A percentile compares a stretch with the other conserved stretches of the same genome.
phyloP scores from a whole-genome alignment of 1,140 invertebrate species.

The Meloidogyne hapla region DNA sequence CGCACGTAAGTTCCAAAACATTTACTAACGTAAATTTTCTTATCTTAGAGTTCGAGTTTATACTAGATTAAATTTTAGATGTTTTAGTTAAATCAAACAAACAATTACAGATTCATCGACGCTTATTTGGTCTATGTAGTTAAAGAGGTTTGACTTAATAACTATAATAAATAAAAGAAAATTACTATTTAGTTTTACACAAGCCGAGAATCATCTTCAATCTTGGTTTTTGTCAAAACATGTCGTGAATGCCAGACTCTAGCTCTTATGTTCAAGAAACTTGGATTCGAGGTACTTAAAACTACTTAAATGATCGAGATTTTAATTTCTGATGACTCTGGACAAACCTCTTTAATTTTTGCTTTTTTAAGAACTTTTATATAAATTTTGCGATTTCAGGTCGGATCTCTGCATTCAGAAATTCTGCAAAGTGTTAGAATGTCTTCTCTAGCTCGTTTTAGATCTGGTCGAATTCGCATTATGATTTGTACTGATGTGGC shows the following conservation, averaged over 20 bases:
- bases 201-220: conserved; percentile 39
- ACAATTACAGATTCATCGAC: conserved; percentile 77
- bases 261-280: conserved; percentile 56
- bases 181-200: conserved; percentile 68
- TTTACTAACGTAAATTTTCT: no score
- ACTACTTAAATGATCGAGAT: no score
- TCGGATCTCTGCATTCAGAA: conserved; percentile 56
- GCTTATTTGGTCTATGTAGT: conserved; percentile 87
- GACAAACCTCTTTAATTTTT: no score
- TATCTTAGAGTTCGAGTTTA: no score
- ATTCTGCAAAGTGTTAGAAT: conserved; percentile 44
- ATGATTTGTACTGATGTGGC: conserved; percentile 53
- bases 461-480: conserved; percentile 45
- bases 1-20: conserved; percentile 62
- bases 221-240: conserved; percentile 60
- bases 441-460: conserved; percentile 36
- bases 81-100: neutral
- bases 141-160: conserved; percentile 65
- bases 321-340: no score
- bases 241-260: conserved; percentile 62
- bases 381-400: conserved; percentile 30
- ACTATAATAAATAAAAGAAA: neutral
- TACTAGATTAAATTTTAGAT: neutral
- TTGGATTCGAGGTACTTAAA: conserved; percentile 53
- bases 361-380: no score